These are phyloP conservation scores for Chionodraco myersi DNA, from an alignment of 2,113 vertebrate species.

Conservation along the genomic window DNA sequence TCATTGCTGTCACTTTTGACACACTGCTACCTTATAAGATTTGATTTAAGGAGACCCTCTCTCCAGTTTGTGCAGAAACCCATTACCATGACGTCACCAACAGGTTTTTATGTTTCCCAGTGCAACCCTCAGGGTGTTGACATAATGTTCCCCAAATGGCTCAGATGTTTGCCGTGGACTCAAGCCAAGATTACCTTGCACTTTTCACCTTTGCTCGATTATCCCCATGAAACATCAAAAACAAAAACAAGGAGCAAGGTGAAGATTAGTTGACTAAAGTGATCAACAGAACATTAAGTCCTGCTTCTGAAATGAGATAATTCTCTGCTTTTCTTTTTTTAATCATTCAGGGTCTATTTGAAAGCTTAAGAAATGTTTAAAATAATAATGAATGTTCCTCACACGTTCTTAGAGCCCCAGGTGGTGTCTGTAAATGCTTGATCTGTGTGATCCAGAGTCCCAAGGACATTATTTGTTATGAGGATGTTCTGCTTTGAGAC, in stretches of 20 bases:
- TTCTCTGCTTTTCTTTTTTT: neutral
- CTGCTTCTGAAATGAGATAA: conserved; percentile 1
- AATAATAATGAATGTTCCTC: neutral
- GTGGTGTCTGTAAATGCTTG: neutral
- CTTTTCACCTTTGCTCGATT: conserved; percentile 59
- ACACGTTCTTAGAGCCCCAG: neutral
- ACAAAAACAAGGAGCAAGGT: conserved; percentile 7
- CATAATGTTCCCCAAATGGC: conserved; percentile 49
- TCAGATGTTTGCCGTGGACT: conserved; percentile 61
- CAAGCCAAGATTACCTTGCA: conserved; percentile 61
- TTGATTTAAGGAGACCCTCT: conserved; percentile 41
- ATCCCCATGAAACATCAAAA: conserved; percentile 19
- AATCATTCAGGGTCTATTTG: neutral
- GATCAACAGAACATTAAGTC: neutral
- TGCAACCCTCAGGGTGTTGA: conserved; percentile 53
- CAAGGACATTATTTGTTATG: neutral
- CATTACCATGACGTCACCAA: conserved; percentile 61
- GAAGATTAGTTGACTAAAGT: conserved; percentile 11
- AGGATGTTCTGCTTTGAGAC: neutral
- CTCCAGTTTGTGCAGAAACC: conserved; percentile 23
- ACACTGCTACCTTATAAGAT: conserved; percentile 58
- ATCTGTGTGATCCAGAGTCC: neutral
- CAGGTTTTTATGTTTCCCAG: conserved; percentile 43
- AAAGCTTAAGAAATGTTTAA: neutral
- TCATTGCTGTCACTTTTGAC: conserved; percentile 29